A percentile compares a stretch with the other conserved stretches of the same genome.
These are phyloP conservation scores for Alouatta palliata DNA, from an alignment of 2,113 vertebrate genomes.

Conservation along the genomic window DNA sequence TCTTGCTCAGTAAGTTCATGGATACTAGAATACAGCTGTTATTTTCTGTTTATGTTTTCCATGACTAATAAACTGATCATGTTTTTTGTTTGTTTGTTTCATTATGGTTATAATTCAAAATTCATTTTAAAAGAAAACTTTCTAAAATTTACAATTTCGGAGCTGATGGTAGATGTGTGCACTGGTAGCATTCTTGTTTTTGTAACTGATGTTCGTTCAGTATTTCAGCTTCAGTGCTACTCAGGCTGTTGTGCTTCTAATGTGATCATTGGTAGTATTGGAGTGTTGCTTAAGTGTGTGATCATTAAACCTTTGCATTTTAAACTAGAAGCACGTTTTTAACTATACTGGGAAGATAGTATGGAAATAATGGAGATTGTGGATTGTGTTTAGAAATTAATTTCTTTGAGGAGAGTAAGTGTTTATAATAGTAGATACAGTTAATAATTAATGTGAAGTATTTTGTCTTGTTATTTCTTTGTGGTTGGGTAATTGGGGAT, in stretches of 20 bases:
- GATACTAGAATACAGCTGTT: constrained; percentile 48
- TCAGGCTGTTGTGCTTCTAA: not conserved
- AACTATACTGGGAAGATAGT: constrained; percentile 18
- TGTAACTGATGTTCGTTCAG: not conserved
- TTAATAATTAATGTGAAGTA: not conserved
- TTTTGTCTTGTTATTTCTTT: constrained; percentile 26
- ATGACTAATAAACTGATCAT: not conserved
- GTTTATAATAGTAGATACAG: not conserved
- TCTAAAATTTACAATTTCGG: not conserved
- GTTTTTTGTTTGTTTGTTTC: not conserved
- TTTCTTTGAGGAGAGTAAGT: not conserved
- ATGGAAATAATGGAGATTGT: not conserved
- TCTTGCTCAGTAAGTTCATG: constrained; percentile 93
- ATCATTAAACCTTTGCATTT: not conserved
- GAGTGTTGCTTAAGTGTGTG: not conserved
- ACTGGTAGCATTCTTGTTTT: not conserved
- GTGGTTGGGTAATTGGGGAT: not conserved
- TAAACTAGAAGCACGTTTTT: not conserved
- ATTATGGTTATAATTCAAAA: not conserved
- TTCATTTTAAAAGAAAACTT: constrained; percentile 1
- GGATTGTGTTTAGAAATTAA: not conserved
- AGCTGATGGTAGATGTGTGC: not conserved
- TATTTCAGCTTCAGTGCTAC: not conserved
- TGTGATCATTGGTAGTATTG: not conserved
- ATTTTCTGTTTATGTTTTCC: not conserved